These are phyloP conservation scores for Pelecanoides urinatrix DNA, from an alignment of 2,113 vertebrate species.

Conservation along the genomic window DNA sequence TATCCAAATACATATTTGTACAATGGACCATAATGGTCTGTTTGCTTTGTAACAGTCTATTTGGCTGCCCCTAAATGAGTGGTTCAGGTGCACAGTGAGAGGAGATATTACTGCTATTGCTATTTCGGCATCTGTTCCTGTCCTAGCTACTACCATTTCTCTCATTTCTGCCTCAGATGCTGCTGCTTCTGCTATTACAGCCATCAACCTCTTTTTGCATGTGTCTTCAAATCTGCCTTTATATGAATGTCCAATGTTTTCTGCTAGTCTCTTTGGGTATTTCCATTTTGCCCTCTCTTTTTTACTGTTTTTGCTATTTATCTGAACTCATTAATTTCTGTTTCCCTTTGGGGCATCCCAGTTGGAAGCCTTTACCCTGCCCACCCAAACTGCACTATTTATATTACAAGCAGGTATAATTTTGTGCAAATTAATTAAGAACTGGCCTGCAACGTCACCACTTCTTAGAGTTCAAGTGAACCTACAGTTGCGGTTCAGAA, in stretches of 20 bases:
- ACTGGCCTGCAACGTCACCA: neutral
- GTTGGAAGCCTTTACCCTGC: neutral
- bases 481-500: neutral
- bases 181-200: neutral
- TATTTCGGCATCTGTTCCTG: neutral
- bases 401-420: neutral
- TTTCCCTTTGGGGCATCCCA: neutral
- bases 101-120: neutral
- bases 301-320: neutral
- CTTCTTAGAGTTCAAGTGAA: neutral
- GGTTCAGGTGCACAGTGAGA: neutral
- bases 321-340: neutral
- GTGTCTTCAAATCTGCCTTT: neutral
- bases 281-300: neutral
- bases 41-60: slow-evolving; percentile 2
- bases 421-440: neutral
- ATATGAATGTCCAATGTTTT: neutral
- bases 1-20: neutral
- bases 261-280: neutral
- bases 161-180: neutral
- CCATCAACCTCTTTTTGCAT: neutral
- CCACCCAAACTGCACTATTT: neutral
- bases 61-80: neutral
- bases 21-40: neutral
- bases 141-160: neutral